phyloP scores from a whole-genome alignment of 1,140 invertebrate genomes.

The Eupeodes corollae region DNA sequence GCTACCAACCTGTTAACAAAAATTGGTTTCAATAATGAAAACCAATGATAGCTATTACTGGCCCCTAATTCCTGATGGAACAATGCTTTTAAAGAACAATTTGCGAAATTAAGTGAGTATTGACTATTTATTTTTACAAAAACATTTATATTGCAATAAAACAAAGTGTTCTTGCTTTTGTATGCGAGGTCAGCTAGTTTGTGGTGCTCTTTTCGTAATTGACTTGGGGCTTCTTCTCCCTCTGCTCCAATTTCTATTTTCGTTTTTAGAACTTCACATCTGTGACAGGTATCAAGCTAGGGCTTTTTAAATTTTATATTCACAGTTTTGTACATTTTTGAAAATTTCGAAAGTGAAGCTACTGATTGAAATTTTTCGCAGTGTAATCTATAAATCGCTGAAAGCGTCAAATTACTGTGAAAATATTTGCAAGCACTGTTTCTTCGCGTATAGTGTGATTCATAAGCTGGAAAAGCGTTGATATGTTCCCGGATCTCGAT shows the following conservation, averaged over 20 bases:
- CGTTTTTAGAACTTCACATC: conserved; percentile 9
- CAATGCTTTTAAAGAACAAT: too few species aligned
- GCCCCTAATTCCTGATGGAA: too few species aligned
- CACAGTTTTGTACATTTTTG: conserved; percentile 6
- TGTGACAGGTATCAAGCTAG: conserved; percentile 15
- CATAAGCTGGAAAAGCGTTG: neutral
- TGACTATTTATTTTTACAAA: too few species aligned
- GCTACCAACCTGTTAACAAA: too few species aligned
- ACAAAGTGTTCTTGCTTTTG: conserved; percentile 5
- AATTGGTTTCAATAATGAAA: too few species aligned
- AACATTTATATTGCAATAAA: too few species aligned
- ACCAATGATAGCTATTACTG: too few species aligned
- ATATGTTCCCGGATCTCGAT: too few species aligned
- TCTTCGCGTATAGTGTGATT: neutral
- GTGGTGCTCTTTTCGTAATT: conserved; percentile 1
- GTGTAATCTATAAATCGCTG: conserved; percentile 6
- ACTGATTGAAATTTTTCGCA: too few species aligned
- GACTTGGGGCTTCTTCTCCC: conserved; percentile 3
- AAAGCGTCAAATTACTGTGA: conserved; percentile 5
- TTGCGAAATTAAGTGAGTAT: too few species aligned
- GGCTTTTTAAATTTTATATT: conserved; percentile 17
- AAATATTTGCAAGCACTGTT: conserved; percentile 20
- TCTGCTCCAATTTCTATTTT: conserved; percentile 7
- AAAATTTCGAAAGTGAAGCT: conserved; percentile 9
- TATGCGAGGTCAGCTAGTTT: neutral